These are phyloP conservation scores for Meiosimyza platycephala DNA, from an alignment of 2,888 invertebrate genomes.

Conservation along the genomic window DNA sequence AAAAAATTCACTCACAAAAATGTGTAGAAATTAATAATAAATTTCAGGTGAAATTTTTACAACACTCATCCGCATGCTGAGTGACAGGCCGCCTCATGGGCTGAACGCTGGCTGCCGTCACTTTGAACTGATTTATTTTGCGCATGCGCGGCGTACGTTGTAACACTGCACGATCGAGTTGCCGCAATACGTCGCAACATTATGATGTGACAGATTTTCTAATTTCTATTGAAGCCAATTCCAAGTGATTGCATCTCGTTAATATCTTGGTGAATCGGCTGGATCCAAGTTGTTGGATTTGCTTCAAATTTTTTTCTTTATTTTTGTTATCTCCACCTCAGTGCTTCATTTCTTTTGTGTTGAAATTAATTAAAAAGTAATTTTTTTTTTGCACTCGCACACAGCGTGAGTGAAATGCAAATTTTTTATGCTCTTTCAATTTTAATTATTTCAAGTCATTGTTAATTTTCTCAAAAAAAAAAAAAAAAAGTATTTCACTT, in stretches of 20 bases:
- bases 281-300: neutral
- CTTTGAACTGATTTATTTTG: conserved; percentile 25
- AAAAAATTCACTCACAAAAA: conserved; percentile 7
- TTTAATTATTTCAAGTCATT: too few relatives aligned
- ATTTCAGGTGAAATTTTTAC: conserved; percentile 33
- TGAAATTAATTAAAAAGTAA: conserved; percentile 29
- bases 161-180: neutral
- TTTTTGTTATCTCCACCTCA: neutral
- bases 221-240: conserved; percentile 55
- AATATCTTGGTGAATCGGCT: neutral
- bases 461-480: too few relatives aligned
- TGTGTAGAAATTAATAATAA: conserved; percentile 8
- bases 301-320: neutral
- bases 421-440: neutral
- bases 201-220: conserved; percentile 63
- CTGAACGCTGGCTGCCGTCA: neutral
- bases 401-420: conserved; percentile 8
- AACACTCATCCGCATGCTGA: conserved; percentile 24
- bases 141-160: conserved; percentile 17
- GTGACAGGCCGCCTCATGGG: neutral
- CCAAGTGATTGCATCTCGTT: neutral
- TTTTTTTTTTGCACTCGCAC: neutral
- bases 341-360: neutral
- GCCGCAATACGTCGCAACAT: neutral
- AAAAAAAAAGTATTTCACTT: too few relatives aligned